These are phyloP conservation scores for Lasioglossum zephyrum DNA, from an alignment of 2,888 invertebrate species.

Conservation along the genomic window DNA sequence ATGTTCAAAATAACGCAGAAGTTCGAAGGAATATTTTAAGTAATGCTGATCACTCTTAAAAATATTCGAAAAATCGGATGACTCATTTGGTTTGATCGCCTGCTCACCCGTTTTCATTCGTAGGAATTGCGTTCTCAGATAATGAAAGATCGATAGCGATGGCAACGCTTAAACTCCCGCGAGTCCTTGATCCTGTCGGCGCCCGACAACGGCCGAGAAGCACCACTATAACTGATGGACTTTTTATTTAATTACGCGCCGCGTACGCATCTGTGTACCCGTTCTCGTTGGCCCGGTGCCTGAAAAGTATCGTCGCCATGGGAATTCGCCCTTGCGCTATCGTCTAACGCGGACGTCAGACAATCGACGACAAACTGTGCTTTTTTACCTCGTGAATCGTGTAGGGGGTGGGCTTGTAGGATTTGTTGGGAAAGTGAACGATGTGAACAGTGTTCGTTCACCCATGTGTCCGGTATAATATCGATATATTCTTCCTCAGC, in stretches of 20 bases:
- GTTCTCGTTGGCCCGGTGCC: constrained; percentile 46
- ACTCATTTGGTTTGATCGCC: neutral
- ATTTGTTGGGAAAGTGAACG: neutral
- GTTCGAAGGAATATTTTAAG: neutral
- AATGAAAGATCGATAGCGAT: constrained; percentile 44
- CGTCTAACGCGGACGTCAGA: constrained; percentile 58
- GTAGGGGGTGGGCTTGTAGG: neutral
- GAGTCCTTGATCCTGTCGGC: constrained; percentile 69
- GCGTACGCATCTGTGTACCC: constrained; percentile 74
- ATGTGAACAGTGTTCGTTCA: neutral
- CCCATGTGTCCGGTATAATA: neutral
- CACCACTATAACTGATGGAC: constrained; percentile 75
- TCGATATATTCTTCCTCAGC: too few species aligned
- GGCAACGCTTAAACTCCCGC: constrained; percentile 60
- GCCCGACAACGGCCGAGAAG: constrained; percentile 60
- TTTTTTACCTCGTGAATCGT: constrained; percentile 8
- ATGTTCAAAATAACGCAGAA: neutral
- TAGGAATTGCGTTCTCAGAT: constrained; percentile 19
- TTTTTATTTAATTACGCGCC: constrained; percentile 77
- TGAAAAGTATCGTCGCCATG: constrained; percentile 59
- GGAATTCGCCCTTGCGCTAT: constrained; percentile 58
- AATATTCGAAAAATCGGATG: neutral
- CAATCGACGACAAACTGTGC: constrained; percentile 51
- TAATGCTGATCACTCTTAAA: neutral
- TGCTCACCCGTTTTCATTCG: constrained; percentile 31